Percentiles rank a stretch among this genome's conserved stretches.
phyloP scores from a whole-genome alignment of 2,113 vertebrate species.

The Myotis brandtii region DNA sequence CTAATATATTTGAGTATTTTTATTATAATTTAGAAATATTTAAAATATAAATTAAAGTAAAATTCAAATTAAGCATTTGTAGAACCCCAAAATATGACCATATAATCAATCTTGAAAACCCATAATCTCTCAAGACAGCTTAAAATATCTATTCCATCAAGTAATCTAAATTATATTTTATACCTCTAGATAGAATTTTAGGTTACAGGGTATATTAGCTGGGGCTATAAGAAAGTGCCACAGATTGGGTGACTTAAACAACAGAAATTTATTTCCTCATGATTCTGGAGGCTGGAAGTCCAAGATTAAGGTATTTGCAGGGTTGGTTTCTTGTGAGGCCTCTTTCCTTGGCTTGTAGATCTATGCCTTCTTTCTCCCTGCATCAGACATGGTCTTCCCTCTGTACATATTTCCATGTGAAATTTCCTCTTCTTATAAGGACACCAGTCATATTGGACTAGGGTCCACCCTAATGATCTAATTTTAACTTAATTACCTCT shows the following conservation, averaged over 20 bases:
- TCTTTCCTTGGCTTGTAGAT: background rate
- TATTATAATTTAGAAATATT: background rate
- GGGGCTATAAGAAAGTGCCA: background rate
- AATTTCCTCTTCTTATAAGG: background rate
- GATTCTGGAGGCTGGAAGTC: background rate
- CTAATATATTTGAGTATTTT: background rate
- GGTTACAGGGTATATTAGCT: background rate
- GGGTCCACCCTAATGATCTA: background rate
- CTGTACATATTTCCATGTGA: background rate
- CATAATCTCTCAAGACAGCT: background rate
- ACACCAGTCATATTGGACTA: background rate
- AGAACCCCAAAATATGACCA: background rate
- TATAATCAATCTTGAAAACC: background rate
- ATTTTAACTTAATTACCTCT: conserved; percentile 5
- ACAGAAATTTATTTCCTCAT: background rate
- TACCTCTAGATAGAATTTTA: background rate
- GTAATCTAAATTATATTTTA: background rate
- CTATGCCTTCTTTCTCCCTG: background rate
- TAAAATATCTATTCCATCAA: background rate
- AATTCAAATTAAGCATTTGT: background rate
- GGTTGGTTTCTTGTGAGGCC: background rate
- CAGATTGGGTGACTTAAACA: background rate
- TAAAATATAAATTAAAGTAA: conserved; percentile 11
- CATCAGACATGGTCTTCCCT: background rate
- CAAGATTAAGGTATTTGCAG: background rate